A percentile compares a stretch with the other conserved stretches of the same genome.
phyloP scores from a whole-genome alignment of 2,797 vertebrate genomes.

The Onychomys leucogaster region DNA sequence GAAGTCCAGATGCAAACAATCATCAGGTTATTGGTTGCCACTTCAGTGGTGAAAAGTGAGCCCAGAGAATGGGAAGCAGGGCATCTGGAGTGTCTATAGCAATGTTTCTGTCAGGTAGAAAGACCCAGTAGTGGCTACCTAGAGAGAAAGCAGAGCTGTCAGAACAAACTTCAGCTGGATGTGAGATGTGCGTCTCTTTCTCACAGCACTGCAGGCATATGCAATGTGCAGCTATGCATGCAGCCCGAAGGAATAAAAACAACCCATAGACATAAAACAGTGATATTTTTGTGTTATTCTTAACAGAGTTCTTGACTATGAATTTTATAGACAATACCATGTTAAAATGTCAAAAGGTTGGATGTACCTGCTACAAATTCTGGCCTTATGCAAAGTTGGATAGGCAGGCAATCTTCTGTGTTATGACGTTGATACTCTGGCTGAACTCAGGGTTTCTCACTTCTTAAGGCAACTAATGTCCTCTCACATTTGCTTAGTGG shows the following conservation, averaged over 20 bases:
- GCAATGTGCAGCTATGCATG: background rate
- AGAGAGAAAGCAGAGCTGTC: conserved; percentile 19
- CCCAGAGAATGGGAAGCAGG: background rate
- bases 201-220: background rate
- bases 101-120: conserved; percentile 5
- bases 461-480: conserved; percentile 28
- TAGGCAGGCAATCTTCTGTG: background rate
- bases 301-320: background rate
- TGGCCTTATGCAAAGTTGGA: background rate
- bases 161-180: background rate
- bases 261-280: background rate
- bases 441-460: background rate
- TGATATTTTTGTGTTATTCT: background rate
- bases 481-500: background rate
- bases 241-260: background rate
- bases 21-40: background rate
- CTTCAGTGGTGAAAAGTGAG: background rate
- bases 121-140: background rate
- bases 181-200: background rate
- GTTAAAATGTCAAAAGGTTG: background rate
- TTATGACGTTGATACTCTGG: background rate
- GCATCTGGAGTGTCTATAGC: background rate
- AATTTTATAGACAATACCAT: background rate
- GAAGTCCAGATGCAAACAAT: background rate
- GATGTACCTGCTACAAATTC: background rate